Evolutionary conservation across 1,140 invertebrate species (phyloP).

Genomic region (Drosophila neocordata): DNA sequence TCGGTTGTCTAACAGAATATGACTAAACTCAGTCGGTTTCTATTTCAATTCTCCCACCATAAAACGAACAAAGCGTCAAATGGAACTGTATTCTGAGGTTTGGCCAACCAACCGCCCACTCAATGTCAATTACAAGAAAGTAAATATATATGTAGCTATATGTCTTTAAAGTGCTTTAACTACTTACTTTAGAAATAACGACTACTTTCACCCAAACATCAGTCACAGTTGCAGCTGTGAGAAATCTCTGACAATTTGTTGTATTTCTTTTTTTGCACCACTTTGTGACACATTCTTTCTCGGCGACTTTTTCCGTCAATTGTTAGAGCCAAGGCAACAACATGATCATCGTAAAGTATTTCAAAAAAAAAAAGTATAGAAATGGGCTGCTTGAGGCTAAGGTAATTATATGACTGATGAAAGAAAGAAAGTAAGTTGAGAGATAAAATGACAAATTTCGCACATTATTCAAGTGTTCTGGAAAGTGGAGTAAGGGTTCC

Average conservation of each 20-base stretch:
- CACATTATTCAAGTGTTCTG: conserved; percentile 17
- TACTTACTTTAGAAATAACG: conserved; percentile 22
- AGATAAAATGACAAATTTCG: conserved; percentile 2
- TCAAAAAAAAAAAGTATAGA: conserved; percentile 39
- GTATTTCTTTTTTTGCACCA: conserved; percentile 51
- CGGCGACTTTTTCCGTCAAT: conserved; percentile 27
- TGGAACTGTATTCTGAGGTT: conserved; percentile 7
- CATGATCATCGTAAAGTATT: conserved; percentile 28
- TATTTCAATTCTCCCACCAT: conserved; percentile 2
- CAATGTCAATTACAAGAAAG: conserved; percentile 50
- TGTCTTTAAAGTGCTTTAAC: conserved; percentile 31
- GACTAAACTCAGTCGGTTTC: conserved; percentile 2
- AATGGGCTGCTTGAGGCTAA: conserved; percentile 21
- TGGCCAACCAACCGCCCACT: conserved; percentile 16
- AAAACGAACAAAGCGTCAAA: background rate
- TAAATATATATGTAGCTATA: conserved; percentile 23
- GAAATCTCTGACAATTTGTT: conserved; percentile 57
- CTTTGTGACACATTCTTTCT: conserved; percentile 55
- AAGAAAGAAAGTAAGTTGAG: conserved; percentile 41
- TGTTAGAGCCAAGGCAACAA: conserved; percentile 25
- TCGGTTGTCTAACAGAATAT: conserved; percentile 2
- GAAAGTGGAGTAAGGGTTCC: conserved; percentile 7
- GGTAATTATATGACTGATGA: conserved; percentile 44
- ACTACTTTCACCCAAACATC: conserved; percentile 52
- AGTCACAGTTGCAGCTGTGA: conserved; percentile 42